Evolutionary conservation across 2,113 vertebrate species (phyloP).

Genomic region (Hemiprocne comata): DNA sequence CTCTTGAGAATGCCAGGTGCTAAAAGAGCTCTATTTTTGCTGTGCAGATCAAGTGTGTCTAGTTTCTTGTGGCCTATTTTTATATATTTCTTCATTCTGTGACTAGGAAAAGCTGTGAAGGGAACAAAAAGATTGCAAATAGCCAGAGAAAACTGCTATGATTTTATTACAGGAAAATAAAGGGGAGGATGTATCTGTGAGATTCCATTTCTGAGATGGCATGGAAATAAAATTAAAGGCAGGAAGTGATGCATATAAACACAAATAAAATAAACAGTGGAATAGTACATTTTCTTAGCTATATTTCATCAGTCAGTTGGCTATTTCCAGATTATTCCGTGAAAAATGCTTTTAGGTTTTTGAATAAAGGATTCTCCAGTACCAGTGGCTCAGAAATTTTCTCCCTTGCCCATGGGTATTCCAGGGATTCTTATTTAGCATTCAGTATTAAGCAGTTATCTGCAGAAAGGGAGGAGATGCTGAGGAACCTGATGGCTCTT

Average conservation of each 20-base stretch:
- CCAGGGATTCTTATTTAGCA: background rate
- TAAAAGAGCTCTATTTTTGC: constrained; percentile 68
- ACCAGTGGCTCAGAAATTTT: background rate
- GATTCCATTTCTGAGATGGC: background rate
- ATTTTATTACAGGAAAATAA: constrained; percentile 10
- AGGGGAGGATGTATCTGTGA: background rate
- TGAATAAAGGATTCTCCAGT: background rate
- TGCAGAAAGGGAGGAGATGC: background rate
- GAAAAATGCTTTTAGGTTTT: background rate
- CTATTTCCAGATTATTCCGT: background rate
- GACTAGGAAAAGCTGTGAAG: constrained; percentile 28
- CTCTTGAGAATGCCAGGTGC: constrained; percentile 56
- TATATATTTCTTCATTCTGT: constrained; percentile 48
- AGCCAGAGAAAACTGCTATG: constrained; percentile 26
- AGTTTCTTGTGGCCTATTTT: constrained; percentile 63
- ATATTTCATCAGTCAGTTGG: background rate
- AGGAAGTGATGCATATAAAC: background rate
- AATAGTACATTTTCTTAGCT: background rate
- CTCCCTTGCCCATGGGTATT: background rate
- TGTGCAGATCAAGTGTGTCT: constrained; percentile 45
- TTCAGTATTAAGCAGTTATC: background rate
- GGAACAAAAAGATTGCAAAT: background rate
- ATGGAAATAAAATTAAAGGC: background rate
- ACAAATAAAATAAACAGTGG: background rate
- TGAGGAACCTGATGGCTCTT: background rate